phyloP scores from a whole-genome alignment of 2,888 invertebrate species.

The Himalopsyche anomala region DNA sequence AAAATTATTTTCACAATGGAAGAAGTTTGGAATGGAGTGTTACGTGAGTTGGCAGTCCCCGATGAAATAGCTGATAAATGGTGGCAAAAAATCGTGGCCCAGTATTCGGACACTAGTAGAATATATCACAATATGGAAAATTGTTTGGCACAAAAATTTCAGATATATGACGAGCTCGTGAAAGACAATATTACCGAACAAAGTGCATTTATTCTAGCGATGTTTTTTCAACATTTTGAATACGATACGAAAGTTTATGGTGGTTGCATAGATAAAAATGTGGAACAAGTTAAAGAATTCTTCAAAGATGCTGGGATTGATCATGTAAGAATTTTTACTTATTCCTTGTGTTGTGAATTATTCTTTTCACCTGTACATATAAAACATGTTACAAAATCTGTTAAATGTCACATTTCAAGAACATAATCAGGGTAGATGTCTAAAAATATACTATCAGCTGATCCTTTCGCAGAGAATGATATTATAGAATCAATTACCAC shows the following conservation, averaged over 20 bases:
- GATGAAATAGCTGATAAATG: constrained; percentile 62
- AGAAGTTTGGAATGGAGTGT: constrained; percentile 62
- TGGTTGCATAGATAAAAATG: constrained; percentile 64
- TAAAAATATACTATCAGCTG: no score
- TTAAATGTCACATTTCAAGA: no score
- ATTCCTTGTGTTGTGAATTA: no score
- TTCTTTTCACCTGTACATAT: no score
- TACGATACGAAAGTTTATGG: constrained; percentile 64
- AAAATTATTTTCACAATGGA: constrained; percentile 57
- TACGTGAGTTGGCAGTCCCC: constrained; percentile 61
- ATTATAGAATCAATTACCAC: no score
- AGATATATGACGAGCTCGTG: constrained; percentile 61
- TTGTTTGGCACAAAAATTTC: constrained; percentile 59
- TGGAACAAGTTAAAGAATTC: constrained; percentile 63
- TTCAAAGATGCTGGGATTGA: constrained; percentile 65
- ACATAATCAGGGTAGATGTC: no score
- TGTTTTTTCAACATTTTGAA: constrained; percentile 65
- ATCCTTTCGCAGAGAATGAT: no score
- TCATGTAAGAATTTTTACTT: constrained; percentile 55
- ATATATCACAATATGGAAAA: constrained; percentile 65
- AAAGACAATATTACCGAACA: constrained; percentile 62
- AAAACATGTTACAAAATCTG: no score
- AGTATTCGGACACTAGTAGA: constrained; percentile 60
- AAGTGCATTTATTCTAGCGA: constrained; percentile 62
- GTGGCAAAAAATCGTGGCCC: constrained; percentile 61